A percentile compares a stretch with the other conserved stretches of the same genome.
Evolutionary conservation across 2,888 invertebrate species (phyloP).

Genomic region (Eupithecia exiguata): DNA sequence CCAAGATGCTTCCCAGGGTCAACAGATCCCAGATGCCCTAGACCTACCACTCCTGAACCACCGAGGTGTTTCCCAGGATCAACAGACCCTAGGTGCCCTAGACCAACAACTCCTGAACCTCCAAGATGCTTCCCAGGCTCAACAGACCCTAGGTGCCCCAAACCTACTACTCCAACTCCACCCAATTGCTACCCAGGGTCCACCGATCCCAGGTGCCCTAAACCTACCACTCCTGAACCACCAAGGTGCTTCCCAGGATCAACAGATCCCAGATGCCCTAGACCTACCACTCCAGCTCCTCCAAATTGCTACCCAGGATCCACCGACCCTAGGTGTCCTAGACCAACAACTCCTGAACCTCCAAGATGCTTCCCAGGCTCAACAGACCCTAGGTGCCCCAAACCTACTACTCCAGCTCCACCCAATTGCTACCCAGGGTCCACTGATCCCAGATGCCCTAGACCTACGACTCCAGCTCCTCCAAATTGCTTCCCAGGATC

Average conservation of each 20-base stretch:
- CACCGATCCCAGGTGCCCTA: constrained; percentile 56
- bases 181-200: constrained; percentile 53
- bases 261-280: not conserved
- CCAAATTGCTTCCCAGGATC: constrained; percentile 58
- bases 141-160: constrained; percentile 33
- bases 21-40: constrained; percentile 54
- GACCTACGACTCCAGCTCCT: constrained; percentile 48
- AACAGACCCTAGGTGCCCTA: constrained; percentile 41
- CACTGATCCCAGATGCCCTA: constrained; percentile 49
- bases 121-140: constrained; percentile 36
- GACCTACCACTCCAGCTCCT: too few relatives aligned
- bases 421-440: constrained; percentile 37
- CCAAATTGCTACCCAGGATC: too few relatives aligned
- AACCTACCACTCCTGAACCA: constrained; percentile 45
- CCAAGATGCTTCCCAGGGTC: too few relatives aligned
- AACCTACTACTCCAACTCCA: constrained; percentile 42
- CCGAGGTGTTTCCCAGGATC: constrained; percentile 50
- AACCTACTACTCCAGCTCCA: constrained; percentile 50
- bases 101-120: constrained; percentile 50
- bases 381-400: constrained; percentile 45
- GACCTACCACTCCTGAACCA: constrained; percentile 45
- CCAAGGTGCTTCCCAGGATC: constrained; percentile 44
- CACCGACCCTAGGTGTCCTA: too few relatives aligned
- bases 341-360: constrained; percentile 39
- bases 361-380: constrained; percentile 42